Base-by-base conservation (phyloP, 2,797 vertebrate species). In the Microtus obscurus region DNA sequence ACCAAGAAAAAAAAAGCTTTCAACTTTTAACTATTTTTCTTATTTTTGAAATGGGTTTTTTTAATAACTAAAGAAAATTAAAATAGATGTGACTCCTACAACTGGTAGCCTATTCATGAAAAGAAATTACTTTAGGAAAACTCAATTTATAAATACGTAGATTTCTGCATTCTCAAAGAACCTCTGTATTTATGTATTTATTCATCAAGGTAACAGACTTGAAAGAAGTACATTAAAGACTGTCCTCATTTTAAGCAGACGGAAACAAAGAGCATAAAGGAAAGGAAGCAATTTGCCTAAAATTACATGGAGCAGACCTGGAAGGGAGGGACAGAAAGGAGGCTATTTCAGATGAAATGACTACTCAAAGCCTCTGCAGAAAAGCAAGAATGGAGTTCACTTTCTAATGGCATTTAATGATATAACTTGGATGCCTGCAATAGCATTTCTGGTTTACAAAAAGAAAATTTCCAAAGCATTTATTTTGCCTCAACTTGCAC, bases 1-100 rank as follows among this genome's bases (percentile, higher is more conserved):
- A 85, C 69, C 63, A 96, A 96, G 93, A 53, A 93, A 97, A 97
- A 65, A 95, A 56, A 96, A 37, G 69, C 78, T 93, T 97, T 95
- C 83, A 93, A 95, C 81, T 92, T 92, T 95, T 65, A 97, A 91
- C 88, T 81, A 82, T 93, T 96, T 97, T 95, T 93, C 76, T 71
- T 90, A 79, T 95, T 92, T 80, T 69, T 76, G 61, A 85, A 97
- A 95, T 63, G 29, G 59, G 45, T n/a, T 53, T 96, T 90, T 93
- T 90, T 79, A 96, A 96, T 96, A 96, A 97, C 91, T 67, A 93
- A 93, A 95, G 85, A 93, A 97, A 97, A 95, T 53, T 95, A 97
- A 97, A 94, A 95, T 19, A 94, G 77, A 97, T 79, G 91, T 31
- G 59, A 81, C 91, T 93, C 76, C 82, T 83, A 34, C 34, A 97